Evolutionary conservation across 2,888 invertebrate species (phyloP).

Genomic region (Mythimna ferrago): DNA sequence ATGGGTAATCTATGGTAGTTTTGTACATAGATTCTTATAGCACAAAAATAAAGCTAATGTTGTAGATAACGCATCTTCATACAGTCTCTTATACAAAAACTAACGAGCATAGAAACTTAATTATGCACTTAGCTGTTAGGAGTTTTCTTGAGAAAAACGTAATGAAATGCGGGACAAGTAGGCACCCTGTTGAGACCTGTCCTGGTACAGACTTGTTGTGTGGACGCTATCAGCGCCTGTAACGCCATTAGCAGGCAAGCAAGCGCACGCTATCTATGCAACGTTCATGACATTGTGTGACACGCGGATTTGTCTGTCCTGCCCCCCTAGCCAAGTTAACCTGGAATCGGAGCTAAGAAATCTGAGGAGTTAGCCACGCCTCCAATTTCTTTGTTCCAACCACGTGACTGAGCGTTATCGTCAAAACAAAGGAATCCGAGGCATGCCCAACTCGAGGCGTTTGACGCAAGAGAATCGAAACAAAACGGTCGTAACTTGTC

Average conservation of each 20-base stretch:
- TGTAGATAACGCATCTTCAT: not conserved
- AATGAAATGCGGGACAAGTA: conserved; percentile 25
- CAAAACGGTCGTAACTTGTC: too few relatives aligned
- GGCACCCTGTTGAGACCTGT: conserved; percentile 44
- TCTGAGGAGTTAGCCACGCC: too few relatives aligned
- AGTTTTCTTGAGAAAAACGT: conserved; percentile 32
- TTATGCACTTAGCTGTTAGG: conserved; percentile 20
- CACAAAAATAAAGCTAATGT: too few relatives aligned
- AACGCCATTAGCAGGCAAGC: conserved; percentile 60
- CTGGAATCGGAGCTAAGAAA: too few relatives aligned
- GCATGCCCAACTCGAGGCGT: too few relatives aligned
- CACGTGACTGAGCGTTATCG: too few relatives aligned
- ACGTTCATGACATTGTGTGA: not conserved
- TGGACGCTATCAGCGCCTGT: conserved; percentile 53
- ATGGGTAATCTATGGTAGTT: too few relatives aligned
- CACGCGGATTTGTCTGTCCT: conserved; percentile 9
- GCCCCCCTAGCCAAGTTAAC: too few relatives aligned
- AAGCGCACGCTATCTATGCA: conserved; percentile 57
- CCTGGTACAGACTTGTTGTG: conserved; percentile 19
- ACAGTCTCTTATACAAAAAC: not conserved
- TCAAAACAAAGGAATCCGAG: too few relatives aligned
- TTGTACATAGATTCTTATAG: too few relatives aligned
- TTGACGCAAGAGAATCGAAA: too few relatives aligned
- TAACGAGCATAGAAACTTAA: conserved; percentile 11
- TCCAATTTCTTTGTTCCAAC: too few relatives aligned